Base-by-base conservation (phyloP, 2,888 invertebrate species). In the Crocallis elinguaria region DNA sequence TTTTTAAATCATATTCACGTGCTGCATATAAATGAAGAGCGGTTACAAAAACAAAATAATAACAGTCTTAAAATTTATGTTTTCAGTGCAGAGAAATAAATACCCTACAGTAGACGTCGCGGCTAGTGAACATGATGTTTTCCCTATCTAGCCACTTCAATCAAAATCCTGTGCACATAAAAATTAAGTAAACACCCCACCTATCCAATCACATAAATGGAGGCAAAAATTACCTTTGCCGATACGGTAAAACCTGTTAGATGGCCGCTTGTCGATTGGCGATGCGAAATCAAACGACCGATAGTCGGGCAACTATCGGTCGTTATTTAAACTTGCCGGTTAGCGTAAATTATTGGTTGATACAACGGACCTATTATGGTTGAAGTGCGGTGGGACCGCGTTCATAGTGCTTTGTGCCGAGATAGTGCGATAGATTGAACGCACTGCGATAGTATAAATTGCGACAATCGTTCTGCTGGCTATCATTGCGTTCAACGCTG, bases 331-430 rank as follows among this genome's bases (percentile, higher is more conserved):
- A 56, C 56, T 60, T 58, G 54, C 46, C 62, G 54, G 49, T 60
- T 57, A 63, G 65, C 63, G 63, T 65, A 66, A 71, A 67, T 63
- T 62, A 61, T 57, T 38, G 56, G 65, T 60, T 65, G 59, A 57
- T 63, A 61, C 63, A 70, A 61, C 56, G 52, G 59, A 51, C 50
- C 44, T 45, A 51, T 51, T 45, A 33, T 51, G 33, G 33, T 16
- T 23, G 27, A 11, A 16, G 3, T 27, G 19, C 16, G 21, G 12
- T 21, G 12, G 17, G 11, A 21, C 8, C 36, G 19, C 5, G 36
- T 32, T 32, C 13, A 14, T 29, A 4, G 25, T 25, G 25, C 9
- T 25, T 4, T 6, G 23, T 23, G 23, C n/a, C n/a, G n/a, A n/a
- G n/a, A n/a, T n/a, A n/a, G n/a, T n/a, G n/a, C n/a, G n/a, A n/a